These are phyloP conservation scores for Hippocampus zosterae DNA, from an alignment of 2,113 vertebrate species.

Conservation along the genomic window DNA sequence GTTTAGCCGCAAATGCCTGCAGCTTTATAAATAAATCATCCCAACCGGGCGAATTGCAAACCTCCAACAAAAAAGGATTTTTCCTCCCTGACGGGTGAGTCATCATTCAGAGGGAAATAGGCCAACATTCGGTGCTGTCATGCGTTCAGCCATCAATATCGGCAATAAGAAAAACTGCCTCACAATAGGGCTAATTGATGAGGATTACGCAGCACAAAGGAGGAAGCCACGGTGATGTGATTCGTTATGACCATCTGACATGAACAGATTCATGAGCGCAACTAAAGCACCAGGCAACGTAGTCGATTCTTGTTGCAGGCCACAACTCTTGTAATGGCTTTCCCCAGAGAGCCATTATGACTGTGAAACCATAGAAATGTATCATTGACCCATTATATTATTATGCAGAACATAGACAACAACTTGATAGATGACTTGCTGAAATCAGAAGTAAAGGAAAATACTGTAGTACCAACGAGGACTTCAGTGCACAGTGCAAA, in stretches of 20 bases:
- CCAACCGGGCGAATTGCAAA: constrained; percentile 47
- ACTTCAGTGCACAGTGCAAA: too few relatives aligned
- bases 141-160: constrained; percentile 49
- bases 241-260: constrained; percentile 57
- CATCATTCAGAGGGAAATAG: constrained; percentile 37
- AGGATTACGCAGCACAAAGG: constrained; percentile 55
- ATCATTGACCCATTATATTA: neutral
- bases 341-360: neutral
- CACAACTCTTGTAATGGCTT: neutral
- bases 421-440: neutral
- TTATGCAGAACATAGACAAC: neutral
- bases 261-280: constrained; percentile 32
- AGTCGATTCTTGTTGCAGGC: neutral
- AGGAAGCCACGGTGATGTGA: constrained; percentile 60
- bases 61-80: constrained; percentile 42
- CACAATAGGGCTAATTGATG: constrained; percentile 64
- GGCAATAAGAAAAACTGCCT: constrained; percentile 45
- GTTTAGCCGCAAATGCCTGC: constrained; percentile 39
- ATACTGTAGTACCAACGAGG: neutral
- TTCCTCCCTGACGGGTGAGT: constrained; percentile 49
- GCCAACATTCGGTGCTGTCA: constrained; percentile 35
- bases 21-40: constrained; percentile 62
- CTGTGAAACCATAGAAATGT: neutral
- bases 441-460: neutral
- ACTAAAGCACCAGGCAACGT: neutral